Base-by-base conservation (phyloP, 2,113 vertebrate genomes). In the Hippocampus zosterae region DNA sequence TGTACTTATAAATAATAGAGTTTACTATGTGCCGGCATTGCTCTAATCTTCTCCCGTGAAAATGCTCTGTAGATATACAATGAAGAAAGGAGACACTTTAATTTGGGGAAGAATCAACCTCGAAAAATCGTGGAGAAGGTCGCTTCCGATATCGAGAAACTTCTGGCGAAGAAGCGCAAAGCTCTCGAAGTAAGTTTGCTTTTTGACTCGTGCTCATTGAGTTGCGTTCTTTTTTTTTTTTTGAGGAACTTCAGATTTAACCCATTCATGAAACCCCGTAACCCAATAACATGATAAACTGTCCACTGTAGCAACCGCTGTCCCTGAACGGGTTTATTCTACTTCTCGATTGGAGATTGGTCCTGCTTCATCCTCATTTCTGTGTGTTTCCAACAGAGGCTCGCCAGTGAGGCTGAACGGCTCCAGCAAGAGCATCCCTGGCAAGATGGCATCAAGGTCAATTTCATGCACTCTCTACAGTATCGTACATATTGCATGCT, bases 391-490 rank as follows among this genome's bases (percentile, higher is more conserved):
- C 81, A 5, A 37, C 85, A 99, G 97, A 95, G 92, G 79, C 84
- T 99, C 72, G 95, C 96, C 42, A 93, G 91, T 0, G 96, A 96
- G 0, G 97, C 96, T 0, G 97, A 99, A 90, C 93, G 91, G 67
- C 95, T 98, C 80, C 97, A 99, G 90, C 94, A 92, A 80, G 92
- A 94, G 79, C 96, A 98, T 76, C 92, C 81, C 62, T 99, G 97
- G 97, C 95, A 98, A 84, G 97, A 99, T 81, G 94, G 93, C 73
- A 96, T 98, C 82, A 94, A 93, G 96, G 96, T 98, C 93, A 92
- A 48, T 4, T 29, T 25, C 8, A 66, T 57, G 3, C 13, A n/a
- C 33, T 44, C 11, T 6, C 57, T 50, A 13, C 15, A 37, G 8
- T 21, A 48, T 25, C 1, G n/a, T 23, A 12, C 37, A 18, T 61